Conservation (phyloP, 2,113 vertebrate species). For the Tichodroma muraria region DNA sequence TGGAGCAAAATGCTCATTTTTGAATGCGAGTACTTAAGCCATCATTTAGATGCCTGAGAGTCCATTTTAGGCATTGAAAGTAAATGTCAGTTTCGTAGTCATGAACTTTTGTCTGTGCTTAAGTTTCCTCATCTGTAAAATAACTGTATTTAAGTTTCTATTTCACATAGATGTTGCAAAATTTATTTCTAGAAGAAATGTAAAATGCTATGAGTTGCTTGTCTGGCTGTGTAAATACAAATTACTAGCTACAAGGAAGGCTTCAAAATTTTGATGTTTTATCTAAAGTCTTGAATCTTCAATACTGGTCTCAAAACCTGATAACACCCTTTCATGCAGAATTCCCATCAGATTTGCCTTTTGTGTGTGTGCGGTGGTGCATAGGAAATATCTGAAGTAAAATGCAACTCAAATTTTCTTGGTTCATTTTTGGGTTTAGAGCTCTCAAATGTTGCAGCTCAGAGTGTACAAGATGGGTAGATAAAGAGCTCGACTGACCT, state of each 20-base stretch:
- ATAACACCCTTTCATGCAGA: background rate
- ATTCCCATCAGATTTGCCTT: background rate
- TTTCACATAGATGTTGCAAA: background rate
- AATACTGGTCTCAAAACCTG: background rate
- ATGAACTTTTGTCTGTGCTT: background rate
- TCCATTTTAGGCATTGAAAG: background rate
- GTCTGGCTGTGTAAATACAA: background rate
- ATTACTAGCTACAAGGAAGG: background rate
- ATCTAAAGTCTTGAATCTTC: background rate
- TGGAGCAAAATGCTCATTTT: background rate
- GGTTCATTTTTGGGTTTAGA: background rate
- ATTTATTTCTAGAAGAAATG: background rate
- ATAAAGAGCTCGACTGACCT: background rate
- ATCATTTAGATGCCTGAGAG: background rate
- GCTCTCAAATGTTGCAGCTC: background rate
- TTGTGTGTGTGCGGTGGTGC: background rate
- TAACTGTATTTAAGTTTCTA: background rate
- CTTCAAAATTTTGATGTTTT: background rate
- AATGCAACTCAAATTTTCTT: background rate
- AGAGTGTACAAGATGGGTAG: background rate
- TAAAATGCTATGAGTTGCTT: background rate
- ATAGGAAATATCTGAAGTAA: background rate
- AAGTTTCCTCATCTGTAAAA: constrained; percentile 10
- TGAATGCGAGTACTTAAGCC: background rate
- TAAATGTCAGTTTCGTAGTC: background rate